phyloP scores from a whole-genome alignment of 2,797 vertebrate genomes.

The Enteromius radiatus region DNA sequence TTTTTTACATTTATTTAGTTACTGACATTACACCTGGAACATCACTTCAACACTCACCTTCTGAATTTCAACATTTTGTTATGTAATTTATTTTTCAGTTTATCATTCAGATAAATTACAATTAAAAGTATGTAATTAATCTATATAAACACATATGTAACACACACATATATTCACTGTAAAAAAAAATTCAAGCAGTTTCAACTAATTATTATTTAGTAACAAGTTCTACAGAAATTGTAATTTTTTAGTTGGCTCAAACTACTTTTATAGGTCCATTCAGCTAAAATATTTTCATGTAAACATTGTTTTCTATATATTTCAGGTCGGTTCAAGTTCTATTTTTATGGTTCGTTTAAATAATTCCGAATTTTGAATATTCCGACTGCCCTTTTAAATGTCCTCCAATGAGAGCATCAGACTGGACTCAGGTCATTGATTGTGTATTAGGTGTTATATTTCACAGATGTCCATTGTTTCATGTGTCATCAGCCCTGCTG shows the following conservation, averaged over 20 bases:
- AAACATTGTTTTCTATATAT: too few species aligned
- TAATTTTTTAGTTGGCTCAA: too few species aligned
- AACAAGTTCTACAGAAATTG: too few species aligned
- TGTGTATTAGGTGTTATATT: not conserved
- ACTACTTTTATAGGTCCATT: too few species aligned
- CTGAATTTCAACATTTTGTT: not conserved
- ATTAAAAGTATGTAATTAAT: too few species aligned
- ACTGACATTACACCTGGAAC: constrained; percentile 11
- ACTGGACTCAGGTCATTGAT: not conserved
- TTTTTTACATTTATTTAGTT: not conserved
- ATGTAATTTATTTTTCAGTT: too few species aligned
- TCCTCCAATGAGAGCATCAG: not conserved
- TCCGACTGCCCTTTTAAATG: not conserved
- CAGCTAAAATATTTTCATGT: too few species aligned
- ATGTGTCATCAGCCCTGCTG: not conserved
- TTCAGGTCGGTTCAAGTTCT: not conserved
- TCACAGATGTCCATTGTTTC: constrained; percentile 22
- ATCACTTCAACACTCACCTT: not conserved
- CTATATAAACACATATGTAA: too few species aligned
- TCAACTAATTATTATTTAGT: too few species aligned
- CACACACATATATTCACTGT: too few species aligned
- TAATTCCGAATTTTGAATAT: not conserved
- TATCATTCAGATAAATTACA: not conserved
- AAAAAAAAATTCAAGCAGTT: too few species aligned
- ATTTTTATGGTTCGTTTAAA: not conserved